Evolutionary conservation across 2,797 vertebrate genomes (phyloP), one percentile per base, ranked within the genome.

Genomic region (Characodon lateralis): DNA sequence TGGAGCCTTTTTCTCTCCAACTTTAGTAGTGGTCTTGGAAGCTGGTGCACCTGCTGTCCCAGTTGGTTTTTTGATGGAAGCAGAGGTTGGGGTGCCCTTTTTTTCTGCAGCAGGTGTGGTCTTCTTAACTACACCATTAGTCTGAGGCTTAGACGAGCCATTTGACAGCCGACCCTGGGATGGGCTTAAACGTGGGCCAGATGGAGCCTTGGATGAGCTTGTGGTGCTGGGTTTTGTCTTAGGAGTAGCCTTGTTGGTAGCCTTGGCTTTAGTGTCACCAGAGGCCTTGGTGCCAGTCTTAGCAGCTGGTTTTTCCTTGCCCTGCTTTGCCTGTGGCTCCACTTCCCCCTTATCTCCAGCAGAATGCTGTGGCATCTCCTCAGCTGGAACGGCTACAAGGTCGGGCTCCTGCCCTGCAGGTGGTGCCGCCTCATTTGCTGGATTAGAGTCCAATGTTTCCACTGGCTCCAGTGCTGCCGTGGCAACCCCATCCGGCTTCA

Each of bases 401-500:
- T 88, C 84, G 28, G 91, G 87, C 75, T 92, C 92, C 83, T 91
- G 95, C n/a, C 76, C 92, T 3, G 14, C 61, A 0, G 85, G 80
- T 3, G 88, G 91, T 1, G 77, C 88, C 18, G 75, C 92, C 74
- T 95, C 94, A 50, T 91, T 90, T 6, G 78, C 89, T 50, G 87
- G 89, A 84, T 92, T 90, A n/a, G 94, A 93, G 39, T 94, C 94
- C 84, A 94, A 71, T 8, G 91, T 87, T 89, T 95, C 95, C 93
- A 95, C 94, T 78, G 95, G 93, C 89, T 95, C 95, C 88, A 94
- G 76, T 0, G 90, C 84, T 83, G 91, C 94, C 66, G 93, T 93
- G 90, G 93, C 92, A 89, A 95, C 95, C 83, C 95, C 95, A 92
- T 96, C 96, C 53, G 96, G 95, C 91, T 96, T 96, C 96, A 96